These are phyloP conservation scores for Halocaridina rubra DNA, from an alignment of 2,888 invertebrate genomes.

Conservation along the genomic window DNA sequence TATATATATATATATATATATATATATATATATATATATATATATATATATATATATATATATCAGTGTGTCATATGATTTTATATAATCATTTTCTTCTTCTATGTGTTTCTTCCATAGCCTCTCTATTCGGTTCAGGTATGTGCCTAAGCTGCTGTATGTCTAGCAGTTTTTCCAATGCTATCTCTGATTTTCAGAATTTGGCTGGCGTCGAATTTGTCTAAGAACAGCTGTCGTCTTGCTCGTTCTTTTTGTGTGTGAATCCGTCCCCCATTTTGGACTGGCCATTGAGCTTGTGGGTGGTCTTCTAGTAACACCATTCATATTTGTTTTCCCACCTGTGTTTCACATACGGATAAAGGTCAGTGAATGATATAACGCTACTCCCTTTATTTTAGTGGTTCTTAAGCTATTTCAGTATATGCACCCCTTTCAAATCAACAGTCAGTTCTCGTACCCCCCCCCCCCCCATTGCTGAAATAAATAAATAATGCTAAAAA, in stretches of 20 bases:
- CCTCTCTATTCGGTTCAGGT: not conserved
- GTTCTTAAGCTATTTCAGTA: too few relatives aligned
- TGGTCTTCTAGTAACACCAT: slow-evolving; percentile 83
- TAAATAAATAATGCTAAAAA: too few relatives aligned
- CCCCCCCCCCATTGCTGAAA: not conserved
- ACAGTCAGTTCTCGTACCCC: too few relatives aligned
- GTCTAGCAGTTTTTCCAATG: not conserved
- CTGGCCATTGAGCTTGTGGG: slow-evolving; percentile 88
- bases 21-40: not conserved
- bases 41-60: not conserved
- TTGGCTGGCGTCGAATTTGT: slow-evolving; percentile 79
- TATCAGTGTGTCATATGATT: not conserved
- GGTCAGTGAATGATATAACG: slow-evolving; percentile 10
- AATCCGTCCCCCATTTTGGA: slow-evolving; percentile 86
- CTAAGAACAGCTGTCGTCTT: slow-evolving; percentile 79
- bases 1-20: not conserved
- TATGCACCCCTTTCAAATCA: too few relatives aligned
- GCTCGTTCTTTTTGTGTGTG: slow-evolving; percentile 81
- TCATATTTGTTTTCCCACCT: slow-evolving; percentile 87
- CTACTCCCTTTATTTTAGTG: too few relatives aligned
- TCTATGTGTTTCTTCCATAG: not conserved
- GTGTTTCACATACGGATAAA: slow-evolving; percentile 76
- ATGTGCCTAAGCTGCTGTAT: not conserved
- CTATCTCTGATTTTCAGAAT: slow-evolving; percentile 73
- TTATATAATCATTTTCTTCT: not conserved